phyloP scores from a whole-genome alignment of 1,140 invertebrate species.

The Apis dorsata region DNA sequence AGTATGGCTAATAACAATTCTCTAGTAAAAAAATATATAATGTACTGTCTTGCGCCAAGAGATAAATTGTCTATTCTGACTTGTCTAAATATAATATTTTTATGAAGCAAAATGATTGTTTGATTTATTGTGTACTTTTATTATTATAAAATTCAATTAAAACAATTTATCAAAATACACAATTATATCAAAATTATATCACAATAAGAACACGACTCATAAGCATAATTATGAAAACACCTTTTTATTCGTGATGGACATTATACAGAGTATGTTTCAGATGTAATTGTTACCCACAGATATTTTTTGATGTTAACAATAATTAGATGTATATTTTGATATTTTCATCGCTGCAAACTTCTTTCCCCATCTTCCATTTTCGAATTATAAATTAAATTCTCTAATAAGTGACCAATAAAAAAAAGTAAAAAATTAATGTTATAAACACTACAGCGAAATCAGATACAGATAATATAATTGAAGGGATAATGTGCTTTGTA shows the following conservation, averaged over 20 bases:
- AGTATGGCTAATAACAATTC: constrained; percentile 62
- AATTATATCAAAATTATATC: constrained; percentile 8
- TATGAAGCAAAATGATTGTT: constrained; percentile 58
- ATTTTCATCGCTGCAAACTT: constrained; percentile 61
- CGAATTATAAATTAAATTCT: constrained; percentile 46
- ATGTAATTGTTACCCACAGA: constrained; percentile 63
- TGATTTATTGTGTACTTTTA: neutral
- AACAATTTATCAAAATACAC: neutral
- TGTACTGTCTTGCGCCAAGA: constrained; percentile 66
- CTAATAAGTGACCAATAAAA: constrained; percentile 41
- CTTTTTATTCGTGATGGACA: constrained; percentile 71
- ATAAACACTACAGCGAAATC: constrained; percentile 21
- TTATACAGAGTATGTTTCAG: constrained; percentile 64
- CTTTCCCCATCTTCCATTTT: constrained; percentile 75
- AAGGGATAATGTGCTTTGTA: neutral
- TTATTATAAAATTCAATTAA: neutral
- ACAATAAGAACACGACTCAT: constrained; percentile 15
- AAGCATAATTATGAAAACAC: constrained; percentile 51
- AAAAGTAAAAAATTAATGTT: constrained; percentile 48
- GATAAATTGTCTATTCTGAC: constrained; percentile 70
- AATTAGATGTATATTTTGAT: constrained; percentile 60
- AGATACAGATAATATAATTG: constrained; percentile 8
- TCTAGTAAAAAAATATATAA: constrained; percentile 56
- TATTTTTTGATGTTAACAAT: constrained; percentile 53
- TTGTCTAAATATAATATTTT: constrained; percentile 72